phyloP scores from a whole-genome alignment of 2,113 vertebrate genomes.

The Platycercus adscitus region DNA sequence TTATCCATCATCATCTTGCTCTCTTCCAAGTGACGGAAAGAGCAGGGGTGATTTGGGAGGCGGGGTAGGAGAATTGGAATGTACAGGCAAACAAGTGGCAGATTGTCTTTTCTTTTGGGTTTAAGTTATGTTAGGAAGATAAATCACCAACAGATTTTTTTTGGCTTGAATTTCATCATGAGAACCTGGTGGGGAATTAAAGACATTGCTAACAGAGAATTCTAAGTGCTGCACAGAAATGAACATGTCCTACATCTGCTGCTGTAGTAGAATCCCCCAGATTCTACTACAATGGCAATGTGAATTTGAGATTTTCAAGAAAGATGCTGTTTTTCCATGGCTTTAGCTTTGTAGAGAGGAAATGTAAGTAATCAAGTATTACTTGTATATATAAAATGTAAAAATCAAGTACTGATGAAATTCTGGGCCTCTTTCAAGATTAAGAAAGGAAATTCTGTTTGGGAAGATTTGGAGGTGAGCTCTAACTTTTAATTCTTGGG shows the following conservation, averaged over 20 bases:
- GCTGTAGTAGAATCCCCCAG: neutral
- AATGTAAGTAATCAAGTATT: too few relatives aligned
- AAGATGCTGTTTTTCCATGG: neutral
- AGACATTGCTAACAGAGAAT: neutral
- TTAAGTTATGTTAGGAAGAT: neutral
- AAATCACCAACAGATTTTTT: neutral
- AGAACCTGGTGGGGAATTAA: neutral
- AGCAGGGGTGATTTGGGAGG: neutral
- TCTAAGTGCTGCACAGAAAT: neutral
- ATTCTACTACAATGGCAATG: fast-evolving
- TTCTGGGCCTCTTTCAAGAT: neutral
- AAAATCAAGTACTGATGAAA: neutral
- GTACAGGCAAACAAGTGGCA: fast-evolving
- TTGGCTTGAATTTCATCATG: neutral
- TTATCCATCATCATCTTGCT: fast-evolving
- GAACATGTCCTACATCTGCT: neutral
- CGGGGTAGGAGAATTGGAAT: neutral
- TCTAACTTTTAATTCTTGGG: neutral
- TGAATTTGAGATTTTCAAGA: neutral
- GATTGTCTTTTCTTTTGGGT: neutral
- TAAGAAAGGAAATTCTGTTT: neutral
- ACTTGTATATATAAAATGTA: too few relatives aligned
- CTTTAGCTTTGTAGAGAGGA: neutral
- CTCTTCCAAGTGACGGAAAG: neutral
- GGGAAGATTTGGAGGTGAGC: neutral